These are phyloP conservation scores for Geococcyx californianus DNA, from an alignment of 2,113 vertebrate genomes.

Conservation along the genomic window DNA sequence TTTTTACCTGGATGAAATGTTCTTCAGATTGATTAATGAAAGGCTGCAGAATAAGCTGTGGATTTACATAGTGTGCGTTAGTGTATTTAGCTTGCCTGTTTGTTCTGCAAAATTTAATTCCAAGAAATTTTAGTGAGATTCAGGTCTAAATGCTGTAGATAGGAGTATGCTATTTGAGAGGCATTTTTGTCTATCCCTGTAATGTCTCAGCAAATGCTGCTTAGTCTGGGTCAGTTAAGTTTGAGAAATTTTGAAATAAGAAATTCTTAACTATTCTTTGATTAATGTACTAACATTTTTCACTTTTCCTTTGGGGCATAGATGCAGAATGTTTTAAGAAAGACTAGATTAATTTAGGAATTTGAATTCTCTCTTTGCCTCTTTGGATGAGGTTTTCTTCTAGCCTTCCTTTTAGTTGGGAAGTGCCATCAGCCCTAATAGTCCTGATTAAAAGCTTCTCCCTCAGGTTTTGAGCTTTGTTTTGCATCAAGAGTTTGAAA, in stretches of 20 bases:
- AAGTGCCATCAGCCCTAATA: not conserved
- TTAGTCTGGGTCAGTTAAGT: not conserved
- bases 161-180: fast-evolving
- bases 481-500: not conserved
- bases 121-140: not conserved
- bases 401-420: not conserved
- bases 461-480: not conserved
- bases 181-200: not conserved
- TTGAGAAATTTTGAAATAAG: not conserved
- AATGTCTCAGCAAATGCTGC: not conserved
- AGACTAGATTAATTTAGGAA: not conserved
- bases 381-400: not conserved
- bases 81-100: not conserved
- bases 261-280: not conserved
- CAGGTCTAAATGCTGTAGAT: not conserved
- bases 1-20: not conserved
- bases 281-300: not conserved
- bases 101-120: not conserved
- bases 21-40: not conserved
- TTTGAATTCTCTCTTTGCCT: not conserved
- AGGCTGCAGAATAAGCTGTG: not conserved
- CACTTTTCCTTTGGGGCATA: not conserved
- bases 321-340: not conserved
- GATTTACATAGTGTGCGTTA: not conserved
- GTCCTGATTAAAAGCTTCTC: not conserved